Percentiles rank a stretch among this genome's conserved stretches.
phyloP scores from a whole-genome alignment of 2,888 invertebrate genomes.

The Ypsolopha scabrella region DNA sequence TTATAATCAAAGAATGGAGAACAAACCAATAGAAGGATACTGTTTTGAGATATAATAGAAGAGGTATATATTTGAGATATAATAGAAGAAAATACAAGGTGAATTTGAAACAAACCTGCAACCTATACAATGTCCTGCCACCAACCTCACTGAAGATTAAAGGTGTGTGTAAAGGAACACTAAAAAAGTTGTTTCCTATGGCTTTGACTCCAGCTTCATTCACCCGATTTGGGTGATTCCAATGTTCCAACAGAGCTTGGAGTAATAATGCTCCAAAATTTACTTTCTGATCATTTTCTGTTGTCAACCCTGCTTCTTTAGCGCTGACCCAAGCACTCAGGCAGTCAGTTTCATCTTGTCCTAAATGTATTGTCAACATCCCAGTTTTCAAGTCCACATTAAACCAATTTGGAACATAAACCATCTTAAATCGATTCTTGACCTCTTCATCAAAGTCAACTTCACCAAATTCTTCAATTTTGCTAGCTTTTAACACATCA shows the following conservation, averaged over 20 bases:
- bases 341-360: slow-evolving; percentile 97
- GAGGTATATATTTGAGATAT: too few species aligned
- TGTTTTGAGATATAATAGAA: too few species aligned
- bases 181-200: slow-evolving; percentile 84
- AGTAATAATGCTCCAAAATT: slow-evolving; percentile 95
- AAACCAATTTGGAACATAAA: slow-evolving; percentile 99
- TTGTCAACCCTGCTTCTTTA: slow-evolving; percentile 90
- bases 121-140: slow-evolving; percentile 92
- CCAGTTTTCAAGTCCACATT: slow-evolving; percentile 99
- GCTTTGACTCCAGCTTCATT: slow-evolving; percentile 79
- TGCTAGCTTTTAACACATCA: slow-evolving; percentile 91
- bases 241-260: slow-evolving; percentile 95
- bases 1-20: too few species aligned
- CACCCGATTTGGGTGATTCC: slow-evolving; percentile 81
- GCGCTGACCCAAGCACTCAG: slow-evolving; percentile 99
- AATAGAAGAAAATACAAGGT: too few species aligned
- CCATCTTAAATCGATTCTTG: slow-evolving; percentile 90
- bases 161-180: slow-evolving; percentile 95
- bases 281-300: slow-evolving; percentile 87
- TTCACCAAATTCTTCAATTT: slow-evolving; percentile 91
- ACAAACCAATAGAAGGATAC: too few species aligned
- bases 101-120: slow-evolving; percentile 38
- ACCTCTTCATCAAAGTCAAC: slow-evolving; percentile 94
- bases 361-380: slow-evolving; percentile 96
- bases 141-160: slow-evolving; percentile 97